Percentiles rank a stretch among this genome's conserved stretches.
Evolutionary conservation across 1,140 invertebrate species (phyloP).

Genomic region (Coptotermes formosanus): DNA sequence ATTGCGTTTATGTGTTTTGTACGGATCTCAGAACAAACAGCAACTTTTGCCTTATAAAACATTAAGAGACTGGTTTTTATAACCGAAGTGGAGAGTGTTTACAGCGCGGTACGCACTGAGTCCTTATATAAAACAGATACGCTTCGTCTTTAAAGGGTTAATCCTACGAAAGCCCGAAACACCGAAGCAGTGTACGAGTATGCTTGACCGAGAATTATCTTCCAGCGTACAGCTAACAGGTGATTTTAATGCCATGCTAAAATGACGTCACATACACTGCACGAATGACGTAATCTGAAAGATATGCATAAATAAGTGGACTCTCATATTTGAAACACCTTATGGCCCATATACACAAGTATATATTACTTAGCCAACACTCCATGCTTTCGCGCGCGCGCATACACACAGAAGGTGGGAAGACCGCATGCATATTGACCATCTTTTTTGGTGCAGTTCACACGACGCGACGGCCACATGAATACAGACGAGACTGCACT

Average conservation of each 20-base stretch:
- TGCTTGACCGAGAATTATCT: too few species aligned
- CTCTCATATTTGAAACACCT: neutral
- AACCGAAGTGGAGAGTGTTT: too few species aligned
- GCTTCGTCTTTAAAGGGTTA: too few species aligned
- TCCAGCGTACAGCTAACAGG: too few species aligned
- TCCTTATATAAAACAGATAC: too few species aligned
- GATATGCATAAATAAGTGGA: neutral
- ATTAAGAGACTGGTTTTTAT: too few species aligned
- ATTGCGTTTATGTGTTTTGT: too few species aligned
- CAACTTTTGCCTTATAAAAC: too few species aligned
- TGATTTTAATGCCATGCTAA: neutral
- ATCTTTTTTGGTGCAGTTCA: neutral
- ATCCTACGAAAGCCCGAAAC: too few species aligned
- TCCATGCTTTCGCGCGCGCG: neutral
- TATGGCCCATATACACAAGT: neutral
- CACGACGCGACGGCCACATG: neutral
- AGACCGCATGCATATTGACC: neutral
- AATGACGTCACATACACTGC: neutral
- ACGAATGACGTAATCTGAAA: neutral
- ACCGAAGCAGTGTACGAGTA: too few species aligned
- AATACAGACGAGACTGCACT: neutral
- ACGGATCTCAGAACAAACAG: too few species aligned
- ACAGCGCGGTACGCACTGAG: too few species aligned
- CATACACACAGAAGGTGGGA: neutral
- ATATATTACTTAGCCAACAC: neutral